Evolutionary conservation across 2,797 vertebrate species (phyloP).

Genomic region (Dallia pectoralis): DNA sequence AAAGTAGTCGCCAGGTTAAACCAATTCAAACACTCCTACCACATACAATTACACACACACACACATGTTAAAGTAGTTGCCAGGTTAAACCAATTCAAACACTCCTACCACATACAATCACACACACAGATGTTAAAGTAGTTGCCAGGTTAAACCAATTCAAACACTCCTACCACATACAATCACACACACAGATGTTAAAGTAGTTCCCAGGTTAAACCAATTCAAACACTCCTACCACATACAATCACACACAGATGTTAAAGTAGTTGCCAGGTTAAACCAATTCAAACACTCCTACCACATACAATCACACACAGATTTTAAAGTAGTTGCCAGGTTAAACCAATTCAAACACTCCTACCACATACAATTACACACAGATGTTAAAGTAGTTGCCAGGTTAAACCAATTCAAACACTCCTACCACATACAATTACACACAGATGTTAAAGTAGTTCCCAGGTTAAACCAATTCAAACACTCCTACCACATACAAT

Average conservation of each 20-base stretch:
- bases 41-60: slow-evolving; percentile 8
- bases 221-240: slow-evolving; percentile 83
- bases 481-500: slow-evolving; percentile 79
- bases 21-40: slow-evolving; percentile 83
- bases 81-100: slow-evolving; percentile 59
- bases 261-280: not conserved
- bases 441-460: not conserved
- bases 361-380: slow-evolving; percentile 59
- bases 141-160: no score
- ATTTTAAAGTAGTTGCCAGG: not conserved
- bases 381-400: not conserved
- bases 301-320: slow-evolving; percentile 1
- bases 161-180: slow-evolving; percentile 83
- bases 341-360: slow-evolving; percentile 76
- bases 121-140: not conserved
- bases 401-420: slow-evolving; percentile 68
- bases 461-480: slow-evolving; percentile 49
- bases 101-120: slow-evolving; percentile 76
- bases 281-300: slow-evolving; percentile 83
- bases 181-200: slow-evolving; percentile 1
- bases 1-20: not conserved
- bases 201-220: not conserved
- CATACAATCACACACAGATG: not conserved
- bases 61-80: not conserved
- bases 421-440: slow-evolving; percentile 72